phyloP scores from a whole-genome alignment of 2,797 vertebrate genomes.

The Rhincodon typus region DNA sequence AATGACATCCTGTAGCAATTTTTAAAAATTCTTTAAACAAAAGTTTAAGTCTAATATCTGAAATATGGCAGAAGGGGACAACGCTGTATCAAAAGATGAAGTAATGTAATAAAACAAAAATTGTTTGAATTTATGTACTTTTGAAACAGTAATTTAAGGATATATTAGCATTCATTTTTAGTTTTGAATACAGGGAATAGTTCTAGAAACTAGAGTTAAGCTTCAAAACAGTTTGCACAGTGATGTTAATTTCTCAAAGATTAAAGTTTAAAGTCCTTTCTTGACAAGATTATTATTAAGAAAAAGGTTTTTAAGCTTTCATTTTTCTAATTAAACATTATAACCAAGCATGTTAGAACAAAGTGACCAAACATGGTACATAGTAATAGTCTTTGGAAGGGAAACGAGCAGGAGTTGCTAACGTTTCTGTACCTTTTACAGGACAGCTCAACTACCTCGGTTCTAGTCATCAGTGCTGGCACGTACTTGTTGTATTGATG shows the following conservation, averaged over 20 bases:
- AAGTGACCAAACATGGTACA: not conserved
- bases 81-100: not conserved
- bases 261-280: not conserved
- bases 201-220: not conserved
- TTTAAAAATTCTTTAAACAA: not conserved
- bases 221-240: not conserved
- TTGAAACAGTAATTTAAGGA: too few relatives aligned
- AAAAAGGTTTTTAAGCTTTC: not conserved
- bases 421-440: conserved; percentile 46
- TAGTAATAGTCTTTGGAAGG: not conserved
- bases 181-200: not conserved
- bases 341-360: too few relatives aligned
- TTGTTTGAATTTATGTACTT: too few relatives aligned
- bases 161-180: not conserved
- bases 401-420: not conserved
- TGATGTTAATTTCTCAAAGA: not conserved
- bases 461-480: conserved; percentile 95
- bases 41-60: not conserved
- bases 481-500: conserved; percentile 89
- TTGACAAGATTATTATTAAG: not conserved
- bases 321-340: not conserved
- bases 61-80: not conserved
- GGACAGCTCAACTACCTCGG: conserved; percentile 96
- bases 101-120: too few relatives aligned
- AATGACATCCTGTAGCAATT: not conserved